Conservation (phyloP, 2,113 vertebrate genomes). For the Progne subis region DNA sequence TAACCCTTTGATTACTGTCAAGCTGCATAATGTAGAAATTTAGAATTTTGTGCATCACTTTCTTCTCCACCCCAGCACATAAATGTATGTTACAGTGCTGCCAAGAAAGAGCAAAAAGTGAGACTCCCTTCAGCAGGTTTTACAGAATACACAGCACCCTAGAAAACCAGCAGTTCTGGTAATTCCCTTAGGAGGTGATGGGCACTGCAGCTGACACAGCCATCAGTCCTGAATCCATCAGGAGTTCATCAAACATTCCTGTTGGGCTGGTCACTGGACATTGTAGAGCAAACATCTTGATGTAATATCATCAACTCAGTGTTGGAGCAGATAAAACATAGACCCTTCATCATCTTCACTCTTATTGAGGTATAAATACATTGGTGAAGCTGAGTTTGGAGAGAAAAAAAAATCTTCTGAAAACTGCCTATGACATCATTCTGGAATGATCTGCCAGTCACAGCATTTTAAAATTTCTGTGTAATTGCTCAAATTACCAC, state of each 20-base stretch:
- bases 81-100: accelerated
- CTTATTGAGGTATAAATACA: neutral
- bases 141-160: neutral
- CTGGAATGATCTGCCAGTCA: neutral
- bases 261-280: neutral
- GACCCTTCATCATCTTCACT: neutral
- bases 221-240: neutral
- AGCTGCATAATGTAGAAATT: neutral
- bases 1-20: neutral
- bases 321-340: neutral
- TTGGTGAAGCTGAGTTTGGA: neutral
- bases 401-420: neutral
- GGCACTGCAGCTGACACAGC: neutral
- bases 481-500: neutral
- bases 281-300: neutral
- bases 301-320: accelerated
- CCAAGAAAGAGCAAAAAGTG: neutral
- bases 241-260: neutral
- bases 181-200: neutral
- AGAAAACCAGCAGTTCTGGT: neutral
- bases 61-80: neutral
- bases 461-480: neutral
- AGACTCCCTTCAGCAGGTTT: neutral
- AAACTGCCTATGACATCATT: neutral
- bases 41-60: neutral